Percentiles rank a stretch among this genome's conserved stretches.
phyloP scores from a whole-genome alignment of 2,797 vertebrate genomes.

The Triplophysa yarkandensis region DNA sequence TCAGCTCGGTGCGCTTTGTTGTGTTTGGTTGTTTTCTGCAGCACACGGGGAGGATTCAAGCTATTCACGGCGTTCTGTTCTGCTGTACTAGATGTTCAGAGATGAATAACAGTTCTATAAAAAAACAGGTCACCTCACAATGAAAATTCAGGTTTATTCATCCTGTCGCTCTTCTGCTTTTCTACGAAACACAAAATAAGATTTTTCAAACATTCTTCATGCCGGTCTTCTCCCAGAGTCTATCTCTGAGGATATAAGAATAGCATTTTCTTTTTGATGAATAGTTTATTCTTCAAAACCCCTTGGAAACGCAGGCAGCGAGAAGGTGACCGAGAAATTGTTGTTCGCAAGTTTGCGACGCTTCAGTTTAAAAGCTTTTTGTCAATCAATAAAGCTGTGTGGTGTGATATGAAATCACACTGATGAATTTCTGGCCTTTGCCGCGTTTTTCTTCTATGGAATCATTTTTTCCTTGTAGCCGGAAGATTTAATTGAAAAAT shows the following conservation, averaged over 20 bases:
- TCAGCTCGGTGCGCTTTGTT: neutral
- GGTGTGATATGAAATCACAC: neutral
- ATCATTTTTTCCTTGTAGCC: neutral
- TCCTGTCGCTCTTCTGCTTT: too few relatives aligned
- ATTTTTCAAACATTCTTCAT: too few relatives aligned
- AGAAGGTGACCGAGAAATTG: neutral
- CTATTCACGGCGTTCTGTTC: neutral
- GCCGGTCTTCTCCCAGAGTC: too few relatives aligned
- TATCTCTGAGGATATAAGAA: too few relatives aligned
- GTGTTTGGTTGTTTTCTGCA: neutral
- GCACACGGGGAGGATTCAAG: neutral
- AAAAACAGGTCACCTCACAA: neutral
- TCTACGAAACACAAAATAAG: too few relatives aligned
- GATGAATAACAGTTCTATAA: neutral
- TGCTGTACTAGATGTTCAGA: neutral
- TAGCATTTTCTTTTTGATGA: too few relatives aligned
- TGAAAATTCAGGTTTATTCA: neutral
- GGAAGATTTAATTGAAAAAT: conserved; percentile 27
- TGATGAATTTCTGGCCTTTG: conserved; percentile 17
- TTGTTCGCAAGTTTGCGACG: conserved; percentile 2
- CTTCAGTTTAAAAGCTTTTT: neutral
- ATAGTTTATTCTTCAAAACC: neutral
- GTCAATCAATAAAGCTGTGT: conserved; percentile 7
- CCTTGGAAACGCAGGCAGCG: too few relatives aligned
- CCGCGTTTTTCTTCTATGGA: neutral